A percentile compares a stretch with the other conserved stretches of the same genome.
These are phyloP conservation scores for Spatulosminthurus flaviceps DNA, from an alignment of 2,888 invertebrate species.

Conservation along the genomic window DNA sequence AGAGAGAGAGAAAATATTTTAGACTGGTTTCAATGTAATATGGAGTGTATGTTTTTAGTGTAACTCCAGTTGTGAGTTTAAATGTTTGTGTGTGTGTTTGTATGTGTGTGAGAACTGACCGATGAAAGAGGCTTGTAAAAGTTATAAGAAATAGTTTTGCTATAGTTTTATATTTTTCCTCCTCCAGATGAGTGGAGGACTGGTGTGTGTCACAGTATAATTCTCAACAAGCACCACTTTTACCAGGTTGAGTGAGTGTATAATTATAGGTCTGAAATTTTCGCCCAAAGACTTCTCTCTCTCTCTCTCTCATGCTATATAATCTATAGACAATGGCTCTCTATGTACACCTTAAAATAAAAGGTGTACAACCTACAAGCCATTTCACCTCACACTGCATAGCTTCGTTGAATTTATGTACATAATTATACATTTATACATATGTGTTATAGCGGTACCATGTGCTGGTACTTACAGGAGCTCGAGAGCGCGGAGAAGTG, in stretches of 20 bases:
- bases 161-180: slow-evolving; percentile 14
- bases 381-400: neutral
- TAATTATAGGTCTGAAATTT: slow-evolving; percentile 8
- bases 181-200: slow-evolving; percentile 14
- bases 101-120: neutral
- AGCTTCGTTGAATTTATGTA: neutral
- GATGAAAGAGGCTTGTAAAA: neutral
- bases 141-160: slow-evolving; percentile 3
- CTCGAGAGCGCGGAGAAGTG: too few relatives aligned
- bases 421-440: neutral
- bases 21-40: too few relatives aligned
- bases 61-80: neutral
- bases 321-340: neutral
- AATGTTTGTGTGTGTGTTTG: neutral
- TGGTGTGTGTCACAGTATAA: slow-evolving; percentile 12
- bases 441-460: too few relatives aligned
- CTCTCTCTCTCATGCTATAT: neutral
- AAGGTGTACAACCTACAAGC: neutral
- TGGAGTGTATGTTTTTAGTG: too few relatives aligned
- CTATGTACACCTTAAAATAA: neutral
- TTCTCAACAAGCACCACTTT: neutral
- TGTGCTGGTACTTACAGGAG: too few relatives aligned
- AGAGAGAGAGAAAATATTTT: neutral
- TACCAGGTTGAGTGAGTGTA: slow-evolving; percentile 10
- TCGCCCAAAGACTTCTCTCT: neutral